Percentiles rank a stretch among this genome's conserved stretches.
Evolutionary conservation across 2,797 vertebrate genomes (phyloP).

Genomic region (Catharus ustulatus): DNA sequence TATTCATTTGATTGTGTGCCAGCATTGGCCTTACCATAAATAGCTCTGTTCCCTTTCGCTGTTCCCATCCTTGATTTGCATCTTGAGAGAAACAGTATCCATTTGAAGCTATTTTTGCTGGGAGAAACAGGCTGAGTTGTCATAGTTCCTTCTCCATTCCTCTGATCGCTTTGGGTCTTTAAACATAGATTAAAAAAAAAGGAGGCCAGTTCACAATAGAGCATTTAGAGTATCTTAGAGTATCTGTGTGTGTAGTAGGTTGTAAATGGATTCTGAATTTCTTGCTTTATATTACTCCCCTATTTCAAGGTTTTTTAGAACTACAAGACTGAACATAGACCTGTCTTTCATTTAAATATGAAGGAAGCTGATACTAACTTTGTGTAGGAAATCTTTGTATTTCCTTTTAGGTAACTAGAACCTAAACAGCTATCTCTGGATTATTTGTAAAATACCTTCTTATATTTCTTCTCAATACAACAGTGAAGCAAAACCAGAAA

Average conservation of each 20-base stretch:
- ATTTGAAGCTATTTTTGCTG: slow-evolving; percentile 8
- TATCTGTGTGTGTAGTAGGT: not conserved
- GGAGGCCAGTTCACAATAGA: not conserved
- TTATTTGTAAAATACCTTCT: not conserved
- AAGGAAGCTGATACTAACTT: not conserved
- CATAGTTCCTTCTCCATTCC: not conserved
- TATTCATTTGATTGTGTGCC: not conserved
- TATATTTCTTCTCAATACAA: not conserved
- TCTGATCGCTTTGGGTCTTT: not conserved
- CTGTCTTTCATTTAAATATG: not conserved
- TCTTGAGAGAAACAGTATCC: not conserved
- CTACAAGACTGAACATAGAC: not conserved
- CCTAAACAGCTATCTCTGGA: not conserved
- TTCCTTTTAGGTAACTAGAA: not conserved
- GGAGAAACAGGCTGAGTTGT: not conserved
- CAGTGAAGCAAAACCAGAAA: not conserved
- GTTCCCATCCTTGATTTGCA: not conserved
- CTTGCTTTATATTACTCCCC: not conserved
- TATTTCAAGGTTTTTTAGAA: not conserved
- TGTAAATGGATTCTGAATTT: not conserved
- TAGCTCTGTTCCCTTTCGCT: slow-evolving; percentile 10
- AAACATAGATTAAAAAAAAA: not conserved
- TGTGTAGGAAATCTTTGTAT: not conserved
- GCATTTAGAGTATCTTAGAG: not conserved
- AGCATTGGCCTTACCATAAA: slow-evolving; percentile 2